A percentile compares a stretch with the other conserved stretches of the same genome.
phyloP scores from a whole-genome alignment of 2,888 invertebrate genomes.

The Caenorhabditis doughertyi region DNA sequence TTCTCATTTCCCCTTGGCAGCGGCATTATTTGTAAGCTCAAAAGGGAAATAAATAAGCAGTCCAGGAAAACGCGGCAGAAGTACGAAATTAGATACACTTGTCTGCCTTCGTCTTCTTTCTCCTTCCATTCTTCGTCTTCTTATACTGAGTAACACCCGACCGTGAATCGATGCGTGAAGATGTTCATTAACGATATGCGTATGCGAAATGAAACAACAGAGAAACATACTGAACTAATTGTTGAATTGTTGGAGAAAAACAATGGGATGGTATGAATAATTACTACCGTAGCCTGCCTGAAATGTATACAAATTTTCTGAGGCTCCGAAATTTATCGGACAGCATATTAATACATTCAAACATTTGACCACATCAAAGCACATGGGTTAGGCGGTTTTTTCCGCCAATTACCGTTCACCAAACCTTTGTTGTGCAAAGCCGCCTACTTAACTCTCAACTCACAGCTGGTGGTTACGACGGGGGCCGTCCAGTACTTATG shows the following conservation, averaged over 20 bases:
- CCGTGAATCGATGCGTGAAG: constrained; percentile 58
- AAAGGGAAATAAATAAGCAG: constrained; percentile 19
- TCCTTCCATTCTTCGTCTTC: constrained; percentile 13
- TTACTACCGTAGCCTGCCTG: background rate
- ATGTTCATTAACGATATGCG: constrained; percentile 59
- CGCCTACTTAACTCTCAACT: constrained; percentile 3
- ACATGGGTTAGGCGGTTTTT: no score
- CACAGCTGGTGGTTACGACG: constrained; percentile 19
- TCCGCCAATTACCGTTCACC: no score
- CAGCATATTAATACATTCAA: no score
- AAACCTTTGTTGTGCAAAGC: constrained; percentile 1
- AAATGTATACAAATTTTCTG: no score
- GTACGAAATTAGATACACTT: constrained; percentile 60
- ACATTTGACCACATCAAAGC: no score
- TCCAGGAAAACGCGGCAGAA: constrained; percentile 32
- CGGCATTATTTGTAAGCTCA: no score
- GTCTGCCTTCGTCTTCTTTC: constrained; percentile 34
- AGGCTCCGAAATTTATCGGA: no score
- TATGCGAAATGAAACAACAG: constrained; percentile 33
- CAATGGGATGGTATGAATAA: background rate
- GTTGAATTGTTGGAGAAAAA: no score
- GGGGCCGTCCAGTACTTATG: constrained; percentile 6
- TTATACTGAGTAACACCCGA: constrained; percentile 42
- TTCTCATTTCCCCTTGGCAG: no score
- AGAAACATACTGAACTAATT: constrained; percentile 26